Evolutionary conservation across 2,797 vertebrate species (phyloP).

Genomic region (Acestrorhynchus altus): DNA sequence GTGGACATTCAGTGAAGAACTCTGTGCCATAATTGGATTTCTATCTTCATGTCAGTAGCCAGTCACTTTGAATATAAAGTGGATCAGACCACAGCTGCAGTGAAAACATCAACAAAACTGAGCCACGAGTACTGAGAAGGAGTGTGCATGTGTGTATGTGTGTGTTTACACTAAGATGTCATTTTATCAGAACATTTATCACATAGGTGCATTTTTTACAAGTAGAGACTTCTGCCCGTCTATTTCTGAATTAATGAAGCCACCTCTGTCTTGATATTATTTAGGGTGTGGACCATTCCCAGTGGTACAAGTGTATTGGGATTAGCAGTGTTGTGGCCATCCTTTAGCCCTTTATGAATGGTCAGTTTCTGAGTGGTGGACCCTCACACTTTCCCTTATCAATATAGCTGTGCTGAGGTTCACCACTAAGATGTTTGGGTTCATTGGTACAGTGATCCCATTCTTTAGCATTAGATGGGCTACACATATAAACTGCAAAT

Average conservation of each 20-base stretch:
- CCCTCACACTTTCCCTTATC: not conserved
- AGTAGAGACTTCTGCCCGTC: not conserved
- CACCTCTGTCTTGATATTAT: not conserved
- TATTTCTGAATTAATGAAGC: not conserved
- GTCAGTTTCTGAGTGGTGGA: not conserved
- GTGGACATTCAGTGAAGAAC: not conserved
- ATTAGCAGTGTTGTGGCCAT: too few relatives aligned
- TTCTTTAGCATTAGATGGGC: not conserved
- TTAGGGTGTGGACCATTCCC: not conserved
- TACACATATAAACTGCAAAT: not conserved
- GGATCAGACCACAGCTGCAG: constrained; percentile 25
- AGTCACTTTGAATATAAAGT: constrained; percentile 1
- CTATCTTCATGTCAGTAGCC: constrained; percentile 7
- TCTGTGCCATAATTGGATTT: not conserved
- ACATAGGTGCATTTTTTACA: not conserved
- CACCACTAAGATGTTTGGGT: not conserved
- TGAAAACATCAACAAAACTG: constrained; percentile 33
- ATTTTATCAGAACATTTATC: not conserved
- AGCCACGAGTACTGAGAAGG: constrained; percentile 24
- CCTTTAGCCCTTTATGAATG: not conserved
- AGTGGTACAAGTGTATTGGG: too few relatives aligned
- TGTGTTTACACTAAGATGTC: not conserved
- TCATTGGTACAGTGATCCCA: not conserved
- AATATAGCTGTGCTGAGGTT: not conserved
- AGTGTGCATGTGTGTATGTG: not conserved